Evolutionary conservation across 1,140 invertebrate genomes (phyloP).

Genomic region (Melitaea cinxia): DNA sequence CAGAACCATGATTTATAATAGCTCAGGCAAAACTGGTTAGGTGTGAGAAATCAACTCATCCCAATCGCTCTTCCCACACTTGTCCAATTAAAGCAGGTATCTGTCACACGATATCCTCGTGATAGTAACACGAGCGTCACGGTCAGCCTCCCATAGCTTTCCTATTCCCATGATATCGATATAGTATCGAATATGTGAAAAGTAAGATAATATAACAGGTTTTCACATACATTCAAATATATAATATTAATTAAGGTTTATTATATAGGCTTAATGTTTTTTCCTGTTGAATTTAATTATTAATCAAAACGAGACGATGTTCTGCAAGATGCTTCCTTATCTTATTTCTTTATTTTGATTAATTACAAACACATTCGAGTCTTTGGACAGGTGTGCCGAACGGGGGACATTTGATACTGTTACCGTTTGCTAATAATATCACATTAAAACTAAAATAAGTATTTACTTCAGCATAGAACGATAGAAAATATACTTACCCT

Average conservation of each 20-base stretch:
- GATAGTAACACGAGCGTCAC: constrained; percentile 58
- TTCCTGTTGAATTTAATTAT: background rate
- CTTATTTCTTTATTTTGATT: background rate
- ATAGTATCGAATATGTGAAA: constrained; percentile 31
- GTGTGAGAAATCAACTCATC: constrained; percentile 1
- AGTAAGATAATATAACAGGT: constrained; percentile 29
- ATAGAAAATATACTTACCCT: too few species aligned
- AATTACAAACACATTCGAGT: background rate
- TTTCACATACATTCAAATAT: background rate
- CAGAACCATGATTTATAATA: background rate
- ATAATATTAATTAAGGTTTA: background rate
- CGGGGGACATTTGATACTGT: background rate
- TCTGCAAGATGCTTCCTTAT: background rate
- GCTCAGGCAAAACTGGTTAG: background rate
- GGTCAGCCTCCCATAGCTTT: constrained; percentile 52
- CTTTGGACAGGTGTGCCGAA: background rate
- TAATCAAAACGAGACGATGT: background rate
- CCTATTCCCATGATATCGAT: constrained; percentile 61
- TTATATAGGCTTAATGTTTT: background rate
- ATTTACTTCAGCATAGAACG: too few species aligned
- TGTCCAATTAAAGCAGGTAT: constrained; percentile 26
- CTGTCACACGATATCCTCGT: constrained; percentile 46
- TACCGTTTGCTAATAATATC: background rate
- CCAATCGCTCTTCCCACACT: constrained; percentile 21
- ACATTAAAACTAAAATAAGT: too few species aligned